Conservation (phyloP, 2,888 invertebrate species). For the Dermolepida albohirtum region DNA sequence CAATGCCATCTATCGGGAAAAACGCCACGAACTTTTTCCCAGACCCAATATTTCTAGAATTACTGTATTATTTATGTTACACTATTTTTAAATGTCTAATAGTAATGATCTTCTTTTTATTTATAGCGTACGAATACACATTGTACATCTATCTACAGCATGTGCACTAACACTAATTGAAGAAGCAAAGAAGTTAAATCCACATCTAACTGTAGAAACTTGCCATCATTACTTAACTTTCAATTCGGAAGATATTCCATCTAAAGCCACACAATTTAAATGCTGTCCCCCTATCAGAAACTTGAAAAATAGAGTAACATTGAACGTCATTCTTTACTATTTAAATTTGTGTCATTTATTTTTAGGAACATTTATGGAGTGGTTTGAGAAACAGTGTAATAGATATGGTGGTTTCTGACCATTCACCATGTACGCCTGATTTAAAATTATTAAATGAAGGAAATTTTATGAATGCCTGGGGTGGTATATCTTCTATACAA, state of each 20-base stretch:
- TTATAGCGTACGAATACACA: constrained; percentile 73
- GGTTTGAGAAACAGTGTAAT: constrained; percentile 70
- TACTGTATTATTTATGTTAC: too few species aligned
- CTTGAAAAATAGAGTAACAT: constrained; percentile 69
- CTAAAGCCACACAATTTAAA: constrained; percentile 76
- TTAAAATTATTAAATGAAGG: constrained; percentile 67
- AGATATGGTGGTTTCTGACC: constrained; percentile 76
- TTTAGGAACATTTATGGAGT: constrained; percentile 73
- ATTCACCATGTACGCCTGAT: constrained; percentile 76
- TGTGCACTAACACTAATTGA: constrained; percentile 71
- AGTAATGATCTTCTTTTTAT: constrained; percentile 15
- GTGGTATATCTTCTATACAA: constrained; percentile 80
- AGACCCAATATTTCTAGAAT: too few species aligned
- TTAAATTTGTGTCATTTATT: constrained; percentile 31
- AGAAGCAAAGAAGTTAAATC: constrained; percentile 68
- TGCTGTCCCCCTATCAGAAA: constrained; percentile 79
- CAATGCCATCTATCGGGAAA: too few species aligned
- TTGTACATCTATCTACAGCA: constrained; percentile 76
- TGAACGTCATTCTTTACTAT: not conserved
- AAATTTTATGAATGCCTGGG: constrained; percentile 78
- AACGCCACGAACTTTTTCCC: too few species aligned
- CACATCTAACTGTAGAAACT: constrained; percentile 76
- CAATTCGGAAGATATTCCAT: constrained; percentile 73
- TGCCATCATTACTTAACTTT: constrained; percentile 79
- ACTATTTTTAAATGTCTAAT: constrained; percentile 34